These are phyloP conservation scores for Hypotaenidia okinawae DNA, from an alignment of 2,797 vertebrate species.

Conservation along the genomic window DNA sequence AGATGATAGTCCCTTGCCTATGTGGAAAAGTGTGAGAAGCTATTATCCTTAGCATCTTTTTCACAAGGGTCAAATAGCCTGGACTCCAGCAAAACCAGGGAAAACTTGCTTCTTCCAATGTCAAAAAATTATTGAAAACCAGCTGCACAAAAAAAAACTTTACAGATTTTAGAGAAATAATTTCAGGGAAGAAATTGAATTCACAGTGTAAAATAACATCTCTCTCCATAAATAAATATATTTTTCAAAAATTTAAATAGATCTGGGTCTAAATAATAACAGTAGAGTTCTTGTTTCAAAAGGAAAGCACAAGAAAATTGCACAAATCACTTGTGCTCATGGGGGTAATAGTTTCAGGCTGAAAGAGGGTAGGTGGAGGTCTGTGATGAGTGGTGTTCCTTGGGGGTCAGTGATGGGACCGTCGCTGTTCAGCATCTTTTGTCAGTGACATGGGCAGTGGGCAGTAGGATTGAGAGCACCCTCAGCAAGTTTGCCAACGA, in stretches of 20 bases:
- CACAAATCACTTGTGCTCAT: background rate
- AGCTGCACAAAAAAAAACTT: background rate
- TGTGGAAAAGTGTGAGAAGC: rapidly evolving
- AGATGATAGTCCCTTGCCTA: background rate
- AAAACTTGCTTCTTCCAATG: background rate
- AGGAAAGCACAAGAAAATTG: background rate
- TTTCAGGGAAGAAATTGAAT: background rate
- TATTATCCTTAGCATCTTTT: background rate
- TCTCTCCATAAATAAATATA: background rate
- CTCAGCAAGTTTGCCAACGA: too few relatives aligned
- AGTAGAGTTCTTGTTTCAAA: background rate
- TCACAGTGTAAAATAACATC: background rate
- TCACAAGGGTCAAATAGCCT: background rate
- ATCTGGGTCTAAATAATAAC: background rate
- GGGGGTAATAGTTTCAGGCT: too few relatives aligned
- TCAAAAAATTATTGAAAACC: background rate
- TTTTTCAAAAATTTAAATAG: background rate
- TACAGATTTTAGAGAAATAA: background rate
- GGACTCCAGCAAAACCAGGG: background rate
- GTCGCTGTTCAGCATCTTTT: too few relatives aligned
- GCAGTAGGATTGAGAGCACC: too few relatives aligned
- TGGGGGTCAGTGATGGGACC: too few relatives aligned
- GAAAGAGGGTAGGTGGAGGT: too few relatives aligned
- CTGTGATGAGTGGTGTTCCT: too few relatives aligned
- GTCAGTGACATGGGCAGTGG: too few relatives aligned